phyloP scores from a whole-genome alignment of 2,113 vertebrate genomes.

The Geococcyx californianus region DNA sequence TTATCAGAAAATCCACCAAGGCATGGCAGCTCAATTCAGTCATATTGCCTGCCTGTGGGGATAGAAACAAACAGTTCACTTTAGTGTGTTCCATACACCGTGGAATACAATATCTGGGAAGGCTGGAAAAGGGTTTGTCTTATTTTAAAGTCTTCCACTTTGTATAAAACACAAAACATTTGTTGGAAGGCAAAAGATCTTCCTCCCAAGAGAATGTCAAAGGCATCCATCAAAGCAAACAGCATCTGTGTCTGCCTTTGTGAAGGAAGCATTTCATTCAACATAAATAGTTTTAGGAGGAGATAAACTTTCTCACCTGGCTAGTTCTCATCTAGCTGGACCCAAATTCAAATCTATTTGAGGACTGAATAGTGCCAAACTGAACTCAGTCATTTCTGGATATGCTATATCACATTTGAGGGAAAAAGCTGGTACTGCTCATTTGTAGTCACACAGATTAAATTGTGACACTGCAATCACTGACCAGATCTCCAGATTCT shows the following conservation, averaged over 20 bases:
- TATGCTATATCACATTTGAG: not conserved
- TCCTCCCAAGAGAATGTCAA: not conserved
- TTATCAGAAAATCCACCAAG: not conserved
- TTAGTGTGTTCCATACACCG: not conserved
- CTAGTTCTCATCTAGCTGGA: not conserved
- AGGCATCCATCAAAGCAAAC: not conserved
- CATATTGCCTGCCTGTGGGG: not conserved
- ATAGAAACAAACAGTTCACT: not conserved
- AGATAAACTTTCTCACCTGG: not conserved
- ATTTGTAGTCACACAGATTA: not conserved
- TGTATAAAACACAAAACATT: not conserved
- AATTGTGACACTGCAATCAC: not conserved
- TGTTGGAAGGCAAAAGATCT: not conserved
- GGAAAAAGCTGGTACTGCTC: not conserved
- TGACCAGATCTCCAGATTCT: not conserved
- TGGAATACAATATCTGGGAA: not conserved
- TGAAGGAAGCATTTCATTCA: not conserved
- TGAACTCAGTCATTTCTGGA: not conserved
- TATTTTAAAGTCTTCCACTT: not conserved
- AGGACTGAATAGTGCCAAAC: not conserved
- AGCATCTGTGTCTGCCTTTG: not conserved
- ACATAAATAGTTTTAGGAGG: not conserved
- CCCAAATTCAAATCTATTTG: not conserved
- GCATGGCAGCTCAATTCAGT: not conserved
- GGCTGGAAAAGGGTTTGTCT: not conserved